Evolutionary conservation across 2,888 invertebrate species (phyloP), one percentile per base, ranked within the genome.

Genomic region (Leucophenga maculata): DNA sequence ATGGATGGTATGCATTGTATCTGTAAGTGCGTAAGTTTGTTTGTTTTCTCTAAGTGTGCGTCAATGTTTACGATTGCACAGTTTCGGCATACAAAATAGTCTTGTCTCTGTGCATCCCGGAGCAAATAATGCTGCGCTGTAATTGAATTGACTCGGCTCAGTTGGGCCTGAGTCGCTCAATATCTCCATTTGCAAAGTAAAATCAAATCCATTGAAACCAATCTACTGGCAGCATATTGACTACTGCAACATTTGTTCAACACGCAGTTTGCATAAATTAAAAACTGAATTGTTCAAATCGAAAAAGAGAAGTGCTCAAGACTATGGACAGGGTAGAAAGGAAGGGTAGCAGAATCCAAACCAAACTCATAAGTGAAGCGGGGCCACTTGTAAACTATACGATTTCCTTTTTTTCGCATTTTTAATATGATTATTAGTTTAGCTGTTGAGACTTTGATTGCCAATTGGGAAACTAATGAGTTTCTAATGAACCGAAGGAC

Each of bases 11-110:
- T n/a, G n/a, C 31, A 14, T 59, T 32, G 32, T 59, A 57, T 32
- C n/a, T 31, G 31, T 26, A 57, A 57, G 4, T 57, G 26, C n/a
- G 31, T 31, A 57, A 60, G 60, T 44, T 32, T 60, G 60, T 60
- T 57, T 57, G n/a, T 26, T 57, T 57, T 57, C 74, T 73, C 82
- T 77, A 81, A 80, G 82, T 82, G 80, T 82, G 79, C 81, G 83
- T 82, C 79, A 80, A 82, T 79, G 80, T 66, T 67, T 67, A 60
- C 62, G 78, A 82, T 79, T 65, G 81, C 79, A 82, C 81, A 79
- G 83, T 80, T 82, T 82, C 79, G 79, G 81, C 82, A 82, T 82
- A 81, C 81, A 78, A 82, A 82, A 82, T 79, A 79, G 78, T 75
- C 65, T 20, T 16, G n/a, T 11, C 50, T n/a, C 20, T 62, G 65